Evolutionary conservation across 2,888 invertebrate genomes (phyloP), one percentile per base, ranked within the genome.

Genomic region (Pseudolycoriella hygida): DNA sequence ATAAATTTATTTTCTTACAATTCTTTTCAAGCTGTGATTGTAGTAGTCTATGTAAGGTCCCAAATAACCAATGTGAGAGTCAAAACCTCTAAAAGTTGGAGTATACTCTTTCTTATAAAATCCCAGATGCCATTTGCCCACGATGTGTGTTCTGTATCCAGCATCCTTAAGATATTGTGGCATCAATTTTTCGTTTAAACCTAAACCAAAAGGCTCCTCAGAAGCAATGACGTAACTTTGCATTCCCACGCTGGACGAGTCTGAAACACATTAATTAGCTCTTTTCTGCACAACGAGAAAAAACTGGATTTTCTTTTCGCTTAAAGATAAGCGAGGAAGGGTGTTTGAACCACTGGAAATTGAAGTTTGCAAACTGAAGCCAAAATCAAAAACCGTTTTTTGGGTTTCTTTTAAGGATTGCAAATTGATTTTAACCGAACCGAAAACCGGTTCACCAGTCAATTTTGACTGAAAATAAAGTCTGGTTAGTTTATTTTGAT

Each of bases 81-180:
- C 78, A 56, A 85, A 93, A 3, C 88, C 88, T 31, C 87, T 70
- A 48, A 66, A 64, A 0, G 73, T 73, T 1, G 88, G 88, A 5
- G 81, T 74, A 56, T 67, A 68, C 2, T 54, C 51, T 1, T 57
- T 57, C 44, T 71, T 69, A 50, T 76, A 79, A 68, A 79, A 85
- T 2, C 92, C 92, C 47, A 92, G 72, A 60, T 85, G 82, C 92
- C 92, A 93, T 68, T 93, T 93, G 17, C 93, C 93, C 10, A 93
- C 73, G 20, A 87, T 70, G 59, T 86, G 80, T 0, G 88, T 88
- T 6, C 68, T 62, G 63, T 92, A 93, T 1, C 85, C 87, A 45
- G 85, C 67, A 50, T 79, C 72, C 54, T 69, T 68, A 47, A 76
- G 66, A 56, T 74, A 69, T 53, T 83, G 70, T 0, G 89, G 82